These are phyloP conservation scores for Scaptomyza tumidula DNA, from an alignment of 2,888 invertebrate species.

Conservation along the genomic window DNA sequence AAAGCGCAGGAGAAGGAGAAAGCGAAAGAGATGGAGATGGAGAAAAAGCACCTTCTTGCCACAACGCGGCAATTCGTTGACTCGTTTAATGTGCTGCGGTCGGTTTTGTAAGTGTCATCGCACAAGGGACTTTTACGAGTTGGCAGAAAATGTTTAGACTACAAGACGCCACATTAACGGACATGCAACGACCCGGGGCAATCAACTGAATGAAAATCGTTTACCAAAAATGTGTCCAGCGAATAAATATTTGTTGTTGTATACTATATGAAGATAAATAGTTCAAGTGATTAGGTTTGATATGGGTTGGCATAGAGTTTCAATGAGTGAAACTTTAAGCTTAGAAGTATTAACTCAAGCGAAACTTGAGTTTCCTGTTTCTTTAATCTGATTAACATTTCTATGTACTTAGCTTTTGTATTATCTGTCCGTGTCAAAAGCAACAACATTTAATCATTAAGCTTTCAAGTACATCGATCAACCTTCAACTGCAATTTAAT, in stretches of 20 bases:
- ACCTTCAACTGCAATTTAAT: conserved; percentile 23
- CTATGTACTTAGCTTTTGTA: not conserved
- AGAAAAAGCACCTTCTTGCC: conserved; percentile 30
- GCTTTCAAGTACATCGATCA: not conserved
- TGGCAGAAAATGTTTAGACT: conserved; percentile 66
- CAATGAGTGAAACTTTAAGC: no score
- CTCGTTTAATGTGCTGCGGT: conserved; percentile 73
- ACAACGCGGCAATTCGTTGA: conserved; percentile 35
- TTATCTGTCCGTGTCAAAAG: not conserved
- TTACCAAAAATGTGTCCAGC: not conserved
- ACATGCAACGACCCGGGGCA: conserved; percentile 4
- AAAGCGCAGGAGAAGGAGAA: not conserved
- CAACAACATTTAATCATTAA: not conserved
- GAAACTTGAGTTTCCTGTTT: no score
- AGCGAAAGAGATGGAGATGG: not conserved
- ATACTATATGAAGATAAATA: conserved; percentile 48
- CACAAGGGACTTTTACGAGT: conserved; percentile 36
- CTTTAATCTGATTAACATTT: no score
- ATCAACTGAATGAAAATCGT: conserved; percentile 8
- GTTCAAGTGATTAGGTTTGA: conserved; percentile 27
- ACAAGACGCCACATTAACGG: conserved; percentile 64
- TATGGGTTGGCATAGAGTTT: no score
- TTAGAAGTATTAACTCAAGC: no score
- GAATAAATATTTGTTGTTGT: not conserved
- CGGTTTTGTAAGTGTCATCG: conserved; percentile 54